phyloP scores from a whole-genome alignment of 35 echinoderm and acorn worm genomes.

The Anneissia japonica region DNA sequence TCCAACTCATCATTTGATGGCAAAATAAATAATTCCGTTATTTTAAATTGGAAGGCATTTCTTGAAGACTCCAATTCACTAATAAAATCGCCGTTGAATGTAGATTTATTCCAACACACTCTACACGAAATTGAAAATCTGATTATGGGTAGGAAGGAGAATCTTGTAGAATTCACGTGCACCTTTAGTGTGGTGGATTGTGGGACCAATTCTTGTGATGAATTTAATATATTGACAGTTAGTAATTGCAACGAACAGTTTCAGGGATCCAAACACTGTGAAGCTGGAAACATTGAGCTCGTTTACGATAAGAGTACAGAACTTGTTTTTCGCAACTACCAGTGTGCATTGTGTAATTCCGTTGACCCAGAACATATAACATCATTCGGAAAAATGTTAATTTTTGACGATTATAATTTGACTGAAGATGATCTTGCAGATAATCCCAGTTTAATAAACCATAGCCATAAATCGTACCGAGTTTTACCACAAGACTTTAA shows the following conservation, averaged over 20 bases:
- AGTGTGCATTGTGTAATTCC: background rate
- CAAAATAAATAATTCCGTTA: background rate
- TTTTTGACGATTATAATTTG: background rate
- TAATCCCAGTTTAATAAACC: no score
- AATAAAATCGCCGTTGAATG: background rate
- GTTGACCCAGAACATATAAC: background rate
- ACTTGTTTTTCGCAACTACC: background rate
- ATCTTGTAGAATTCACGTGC: background rate
- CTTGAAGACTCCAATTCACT: background rate
- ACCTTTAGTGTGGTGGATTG: background rate
- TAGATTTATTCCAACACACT: background rate
- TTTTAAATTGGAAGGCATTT: background rate
- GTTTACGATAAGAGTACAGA: background rate
- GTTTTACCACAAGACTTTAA: background rate
- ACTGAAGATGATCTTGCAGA: background rate
- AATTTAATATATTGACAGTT: background rate
- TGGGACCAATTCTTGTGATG: background rate
- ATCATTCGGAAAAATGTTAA: background rate
- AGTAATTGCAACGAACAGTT: background rate
- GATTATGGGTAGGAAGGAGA: background rate
- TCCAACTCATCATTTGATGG: background rate
- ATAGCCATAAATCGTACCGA: no score
- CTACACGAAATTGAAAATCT: background rate
- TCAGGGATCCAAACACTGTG: background rate
- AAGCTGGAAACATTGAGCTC: background rate